A percentile compares a stretch with the other conserved stretches of the same genome.
phyloP scores from a whole-genome alignment of 2,797 vertebrate species.

The Lagodon rhomboides region DNA sequence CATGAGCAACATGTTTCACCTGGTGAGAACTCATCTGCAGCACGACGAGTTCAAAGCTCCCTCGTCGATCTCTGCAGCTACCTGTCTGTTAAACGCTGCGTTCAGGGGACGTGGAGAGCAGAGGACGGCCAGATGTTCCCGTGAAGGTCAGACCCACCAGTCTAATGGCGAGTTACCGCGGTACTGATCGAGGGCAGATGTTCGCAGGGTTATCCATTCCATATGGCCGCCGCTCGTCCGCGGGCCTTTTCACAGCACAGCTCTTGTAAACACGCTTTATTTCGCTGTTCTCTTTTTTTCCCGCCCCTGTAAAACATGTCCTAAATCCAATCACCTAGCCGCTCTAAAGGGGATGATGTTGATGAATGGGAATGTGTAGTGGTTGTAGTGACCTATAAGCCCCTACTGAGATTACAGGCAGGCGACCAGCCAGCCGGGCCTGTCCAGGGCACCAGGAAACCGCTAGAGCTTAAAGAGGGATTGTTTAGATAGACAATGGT shows the following conservation, averaged over 20 bases:
- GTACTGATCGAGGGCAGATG: slow-evolving; percentile 81
- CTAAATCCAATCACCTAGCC: slow-evolving; percentile 85
- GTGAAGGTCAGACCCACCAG: slow-evolving; percentile 71
- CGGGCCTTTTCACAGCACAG: slow-evolving; percentile 78
- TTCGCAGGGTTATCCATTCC: slow-evolving; percentile 76
- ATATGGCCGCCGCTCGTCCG: slow-evolving; percentile 78
- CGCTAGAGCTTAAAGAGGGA: slow-evolving; percentile 78
- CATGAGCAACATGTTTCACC: background rate
- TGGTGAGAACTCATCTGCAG: background rate
- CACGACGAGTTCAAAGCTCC: background rate
- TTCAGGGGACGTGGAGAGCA: slow-evolving; percentile 13
- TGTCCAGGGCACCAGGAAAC: slow-evolving; percentile 62
- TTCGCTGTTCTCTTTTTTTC: slow-evolving; percentile 61
- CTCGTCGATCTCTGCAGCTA: background rate
- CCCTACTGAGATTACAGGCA: slow-evolving; percentile 77
- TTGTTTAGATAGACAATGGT: slow-evolving; percentile 87
- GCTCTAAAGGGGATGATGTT: slow-evolving; percentile 76
- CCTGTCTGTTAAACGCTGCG: slow-evolving; percentile 3
- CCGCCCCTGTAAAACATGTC: slow-evolving; percentile 79
- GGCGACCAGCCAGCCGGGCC: slow-evolving; percentile 50
- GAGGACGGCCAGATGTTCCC: slow-evolving; percentile 73
- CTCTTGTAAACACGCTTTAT: slow-evolving; percentile 80
- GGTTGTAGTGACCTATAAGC: slow-evolving; percentile 80
- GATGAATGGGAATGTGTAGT: slow-evolving; percentile 79
- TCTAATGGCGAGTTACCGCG: slow-evolving; percentile 14